A percentile compares a stretch with the other conserved stretches of the same genome.
phyloP scores from a whole-genome alignment of 2,888 invertebrate species.

The Zygaena filipendulae region DNA sequence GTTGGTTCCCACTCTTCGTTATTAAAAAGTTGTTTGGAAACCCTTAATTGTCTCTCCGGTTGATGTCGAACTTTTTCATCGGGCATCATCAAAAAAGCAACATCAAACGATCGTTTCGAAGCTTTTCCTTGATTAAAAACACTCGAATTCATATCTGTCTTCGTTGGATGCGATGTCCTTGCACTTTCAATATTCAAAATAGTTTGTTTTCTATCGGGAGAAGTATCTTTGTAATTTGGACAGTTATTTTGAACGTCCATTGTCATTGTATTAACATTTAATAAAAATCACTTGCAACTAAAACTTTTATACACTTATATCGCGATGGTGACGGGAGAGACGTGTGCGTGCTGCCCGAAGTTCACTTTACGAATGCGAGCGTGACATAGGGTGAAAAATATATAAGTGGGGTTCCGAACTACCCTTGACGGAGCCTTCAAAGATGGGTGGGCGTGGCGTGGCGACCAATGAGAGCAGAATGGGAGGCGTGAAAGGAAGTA shows the following conservation, averaged over 20 bases:
- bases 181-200: conserved; percentile 58
- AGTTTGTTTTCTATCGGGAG: conserved; percentile 57
- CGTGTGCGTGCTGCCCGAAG: conserved; percentile 56
- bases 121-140: conserved; percentile 44
- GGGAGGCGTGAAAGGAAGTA: conserved; percentile 46
- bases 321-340: conserved; percentile 32
- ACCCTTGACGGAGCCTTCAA: conserved; percentile 54
- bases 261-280: conserved; percentile 70
- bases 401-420: conserved; percentile 62
- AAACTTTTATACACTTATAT: conserved; percentile 61
- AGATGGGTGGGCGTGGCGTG: conserved; percentile 45
- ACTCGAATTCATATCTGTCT: conserved; percentile 46
- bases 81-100: conserved; percentile 89
- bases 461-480: conserved; percentile 40
- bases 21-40: conserved; percentile 58
- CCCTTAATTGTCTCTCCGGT: conserved; percentile 62
- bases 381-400: conserved; percentile 64
- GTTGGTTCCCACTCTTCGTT: conserved; percentile 58
- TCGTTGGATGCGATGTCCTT: conserved; percentile 50
- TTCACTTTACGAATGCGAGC: conserved; percentile 53
- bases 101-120: conserved; percentile 87
- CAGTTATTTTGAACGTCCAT: conserved; percentile 74
- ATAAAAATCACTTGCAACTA: conserved; percentile 35
- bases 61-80: conserved; percentile 81
- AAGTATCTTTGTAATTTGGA: conserved; percentile 56